phyloP scores from a whole-genome alignment of 1,140 invertebrate genomes.

The Pseudomyrmex pallidus region DNA sequence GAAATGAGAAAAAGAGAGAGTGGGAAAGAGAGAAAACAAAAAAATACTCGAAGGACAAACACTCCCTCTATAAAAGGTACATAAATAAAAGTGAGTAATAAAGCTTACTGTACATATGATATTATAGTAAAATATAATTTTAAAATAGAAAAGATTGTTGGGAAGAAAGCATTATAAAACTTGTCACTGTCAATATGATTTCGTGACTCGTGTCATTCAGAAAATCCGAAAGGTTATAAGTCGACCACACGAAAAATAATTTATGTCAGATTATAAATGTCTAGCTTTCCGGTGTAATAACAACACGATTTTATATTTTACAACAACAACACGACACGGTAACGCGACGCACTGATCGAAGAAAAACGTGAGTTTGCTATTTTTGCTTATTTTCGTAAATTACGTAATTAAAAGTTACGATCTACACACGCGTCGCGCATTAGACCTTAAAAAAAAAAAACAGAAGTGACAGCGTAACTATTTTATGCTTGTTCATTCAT shows the following conservation, averaged over 20 bases:
- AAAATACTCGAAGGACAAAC: conserved; percentile 32
- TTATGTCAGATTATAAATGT: neutral
- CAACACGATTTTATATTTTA: neutral
- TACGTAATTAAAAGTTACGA: conserved; percentile 35
- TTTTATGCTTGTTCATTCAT: conserved; percentile 46
- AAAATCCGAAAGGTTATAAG: neutral
- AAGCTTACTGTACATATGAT: neutral
- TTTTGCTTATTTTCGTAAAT: conserved; percentile 17
- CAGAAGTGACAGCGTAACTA: conserved; percentile 13
- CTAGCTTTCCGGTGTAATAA: neutral
- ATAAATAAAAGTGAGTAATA: conserved; percentile 39
- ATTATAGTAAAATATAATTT: conserved; percentile 25
- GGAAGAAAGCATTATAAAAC: neutral
- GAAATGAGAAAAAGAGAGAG: conserved; percentile 14
- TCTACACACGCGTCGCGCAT: neutral
- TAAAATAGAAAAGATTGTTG: conserved; percentile 21
- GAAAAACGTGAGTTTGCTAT: conserved; percentile 11
- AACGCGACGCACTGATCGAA: neutral
- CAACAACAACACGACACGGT: neutral
- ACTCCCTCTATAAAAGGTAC: neutral
- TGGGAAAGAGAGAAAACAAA: neutral
- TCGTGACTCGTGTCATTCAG: neutral
- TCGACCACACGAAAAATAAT: neutral
- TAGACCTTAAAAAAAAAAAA: neutral
- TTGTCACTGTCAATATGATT: conserved; percentile 13